Conservation (phyloP, 2,888 invertebrate species). For the Fragum sueziense region DNA sequence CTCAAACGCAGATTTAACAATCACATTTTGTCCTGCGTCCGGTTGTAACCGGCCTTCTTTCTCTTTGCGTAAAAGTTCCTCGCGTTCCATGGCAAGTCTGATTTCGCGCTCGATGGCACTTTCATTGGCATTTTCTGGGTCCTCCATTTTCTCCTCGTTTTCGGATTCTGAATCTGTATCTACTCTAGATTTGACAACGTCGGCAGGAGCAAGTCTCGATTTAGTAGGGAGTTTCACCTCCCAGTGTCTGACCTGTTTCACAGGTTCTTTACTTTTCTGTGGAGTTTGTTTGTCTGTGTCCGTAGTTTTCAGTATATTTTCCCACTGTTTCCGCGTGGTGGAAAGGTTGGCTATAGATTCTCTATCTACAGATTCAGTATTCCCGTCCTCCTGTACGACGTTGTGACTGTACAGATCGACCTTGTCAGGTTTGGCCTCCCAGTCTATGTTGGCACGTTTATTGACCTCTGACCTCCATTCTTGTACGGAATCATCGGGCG, state of each 20-base stretch:
- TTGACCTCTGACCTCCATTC: constrained; percentile 60
- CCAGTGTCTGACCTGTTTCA: constrained; percentile 68
- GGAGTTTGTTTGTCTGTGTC: constrained; percentile 30
- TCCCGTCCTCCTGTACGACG: constrained; percentile 70
- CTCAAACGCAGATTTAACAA: constrained; percentile 59
- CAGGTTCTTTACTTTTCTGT: constrained; percentile 26
- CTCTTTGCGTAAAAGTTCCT: constrained; percentile 72
- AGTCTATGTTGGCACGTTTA: constrained; percentile 54
- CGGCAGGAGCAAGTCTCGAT: constrained; percentile 50
- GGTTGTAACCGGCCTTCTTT: constrained; percentile 68
- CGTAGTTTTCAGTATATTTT: constrained; percentile 48
- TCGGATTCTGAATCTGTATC: constrained; percentile 55
- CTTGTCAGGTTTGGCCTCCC: constrained; percentile 67
- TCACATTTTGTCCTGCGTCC: constrained; percentile 57
- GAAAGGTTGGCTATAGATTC: constrained; percentile 76
- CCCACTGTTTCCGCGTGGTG: constrained; percentile 75
- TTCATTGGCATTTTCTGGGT: constrained; percentile 66
- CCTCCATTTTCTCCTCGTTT: constrained; percentile 58
- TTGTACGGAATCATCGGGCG: constrained; percentile 42
- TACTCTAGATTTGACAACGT: constrained; percentile 38
- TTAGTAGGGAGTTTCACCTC: constrained; percentile 68
- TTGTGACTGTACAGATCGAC: constrained; percentile 75
- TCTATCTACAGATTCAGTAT: constrained; percentile 70
- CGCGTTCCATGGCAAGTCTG: constrained; percentile 76
- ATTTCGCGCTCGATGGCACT: constrained; percentile 80